Conservation (phyloP, 2,797 vertebrate species). For the Acipenser transmontanus region DNA sequence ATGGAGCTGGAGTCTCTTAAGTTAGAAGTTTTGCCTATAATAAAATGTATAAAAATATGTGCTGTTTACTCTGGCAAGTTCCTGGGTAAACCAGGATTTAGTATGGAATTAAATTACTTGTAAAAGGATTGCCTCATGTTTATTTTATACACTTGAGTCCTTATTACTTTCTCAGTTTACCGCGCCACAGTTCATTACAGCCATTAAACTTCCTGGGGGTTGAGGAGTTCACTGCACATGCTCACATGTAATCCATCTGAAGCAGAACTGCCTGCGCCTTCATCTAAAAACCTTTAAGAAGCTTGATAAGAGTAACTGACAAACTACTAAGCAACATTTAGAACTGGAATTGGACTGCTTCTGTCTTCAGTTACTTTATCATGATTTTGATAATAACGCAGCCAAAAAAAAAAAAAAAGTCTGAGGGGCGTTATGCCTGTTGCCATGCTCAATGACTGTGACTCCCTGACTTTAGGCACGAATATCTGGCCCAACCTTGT, state of each 20-base stretch:
- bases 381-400: too few relatives aligned
- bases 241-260: constrained; percentile 28
- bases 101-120: constrained; percentile 41
- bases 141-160: constrained; percentile 51
- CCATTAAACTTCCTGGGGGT: constrained; percentile 34
- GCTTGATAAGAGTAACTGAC: constrained; percentile 6
- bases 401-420: too few relatives aligned
- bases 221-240: constrained; percentile 57
- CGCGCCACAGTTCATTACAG: constrained; percentile 36
- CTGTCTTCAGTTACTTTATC: too few relatives aligned
- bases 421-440: background rate
- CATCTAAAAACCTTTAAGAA: background rate
- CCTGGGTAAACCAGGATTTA: constrained; percentile 21
- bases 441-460: constrained; percentile 24
- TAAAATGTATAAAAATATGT: constrained; percentile 14
- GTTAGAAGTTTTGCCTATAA: background rate
- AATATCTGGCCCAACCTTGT: too few relatives aligned
- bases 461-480: constrained; percentile 18
- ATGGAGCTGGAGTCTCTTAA: background rate
- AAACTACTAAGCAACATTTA: background rate
- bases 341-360: too few relatives aligned
- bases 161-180: constrained; percentile 50
- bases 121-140: constrained; percentile 47
- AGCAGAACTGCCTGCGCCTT: background rate
- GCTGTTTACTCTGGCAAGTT: constrained; percentile 34